These are phyloP conservation scores for Brenthis hecate DNA, from an alignment of 2,888 invertebrate genomes.

Conservation along the genomic window DNA sequence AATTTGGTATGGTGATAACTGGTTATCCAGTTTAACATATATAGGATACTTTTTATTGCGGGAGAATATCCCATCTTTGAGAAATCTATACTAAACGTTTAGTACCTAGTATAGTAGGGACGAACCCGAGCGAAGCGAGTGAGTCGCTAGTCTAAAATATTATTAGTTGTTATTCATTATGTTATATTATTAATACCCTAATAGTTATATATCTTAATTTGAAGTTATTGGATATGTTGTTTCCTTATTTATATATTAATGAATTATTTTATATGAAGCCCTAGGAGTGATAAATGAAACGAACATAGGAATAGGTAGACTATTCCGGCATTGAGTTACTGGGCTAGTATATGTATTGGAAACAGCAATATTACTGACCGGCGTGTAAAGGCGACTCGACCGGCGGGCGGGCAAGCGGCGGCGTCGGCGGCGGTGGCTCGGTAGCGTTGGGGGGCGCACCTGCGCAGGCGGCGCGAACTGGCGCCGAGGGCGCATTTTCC, in stretches of 20 bases:
- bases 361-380: conserved; percentile 58
- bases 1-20: no score
- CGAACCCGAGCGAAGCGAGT: no score
- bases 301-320: not conserved
- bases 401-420: conserved; percentile 48
- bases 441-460: conserved; percentile 71
- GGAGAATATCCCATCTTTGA: no score
- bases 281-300: not conserved
- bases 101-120: no score
- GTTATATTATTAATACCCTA: no score
- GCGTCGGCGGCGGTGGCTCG: conserved; percentile 57
- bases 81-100: no score
- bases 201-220: no score
- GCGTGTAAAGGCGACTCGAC: conserved; percentile 61
- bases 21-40: no score
- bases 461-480: conserved; percentile 66
- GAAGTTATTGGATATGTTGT: not conserved
- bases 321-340: not conserved
- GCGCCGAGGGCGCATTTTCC: conserved; percentile 73
- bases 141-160: no score
- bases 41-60: no score
- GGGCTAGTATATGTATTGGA: not conserved
- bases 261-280: not conserved
- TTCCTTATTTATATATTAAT: not conserved
- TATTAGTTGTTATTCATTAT: no score